A percentile compares a stretch with the other conserved stretches of the same genome.
phyloP scores from a whole-genome alignment of 2,797 vertebrate genomes.

The Xenops minutus region DNA sequence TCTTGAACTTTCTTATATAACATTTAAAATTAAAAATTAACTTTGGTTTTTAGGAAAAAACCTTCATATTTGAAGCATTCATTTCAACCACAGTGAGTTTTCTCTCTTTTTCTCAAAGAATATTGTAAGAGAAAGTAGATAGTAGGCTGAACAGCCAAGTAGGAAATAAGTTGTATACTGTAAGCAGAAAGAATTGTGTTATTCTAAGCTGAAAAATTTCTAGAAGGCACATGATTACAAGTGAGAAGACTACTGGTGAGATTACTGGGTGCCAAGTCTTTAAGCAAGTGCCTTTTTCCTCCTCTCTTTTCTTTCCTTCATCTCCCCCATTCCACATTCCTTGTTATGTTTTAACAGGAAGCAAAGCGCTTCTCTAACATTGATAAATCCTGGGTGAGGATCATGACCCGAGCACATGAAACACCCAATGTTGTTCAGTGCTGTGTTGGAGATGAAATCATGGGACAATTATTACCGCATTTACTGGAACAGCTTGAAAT shows the following conservation, averaged over 20 bases:
- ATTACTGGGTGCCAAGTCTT: not conserved
- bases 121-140: not conserved
- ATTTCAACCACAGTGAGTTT: not conserved
- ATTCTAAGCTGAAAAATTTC: not conserved
- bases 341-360: slow-evolving; percentile 77
- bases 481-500: slow-evolving; percentile 94
- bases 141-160: not conserved
- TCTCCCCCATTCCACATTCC: not conserved
- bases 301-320: not conserved
- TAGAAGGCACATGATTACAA: not conserved
- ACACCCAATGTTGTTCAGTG: slow-evolving; percentile 91
- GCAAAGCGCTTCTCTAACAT: slow-evolving; percentile 96
- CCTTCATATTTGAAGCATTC: not conserved
- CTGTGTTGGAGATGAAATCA: slow-evolving; percentile 92
- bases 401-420: slow-evolving; percentile 93
- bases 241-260: not conserved
- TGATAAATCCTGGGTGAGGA: slow-evolving; percentile 97
- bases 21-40: not conserved
- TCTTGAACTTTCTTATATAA: not conserved
- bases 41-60: not conserved
- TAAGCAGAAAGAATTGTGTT: not conserved
- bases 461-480: slow-evolving; percentile 93
- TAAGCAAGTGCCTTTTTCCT: not conserved
- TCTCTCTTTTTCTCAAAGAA: not conserved
- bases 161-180: not conserved